Evolutionary conservation across 1,140 invertebrate species (phyloP).

Genomic region (Hycleus phaleratus): DNA sequence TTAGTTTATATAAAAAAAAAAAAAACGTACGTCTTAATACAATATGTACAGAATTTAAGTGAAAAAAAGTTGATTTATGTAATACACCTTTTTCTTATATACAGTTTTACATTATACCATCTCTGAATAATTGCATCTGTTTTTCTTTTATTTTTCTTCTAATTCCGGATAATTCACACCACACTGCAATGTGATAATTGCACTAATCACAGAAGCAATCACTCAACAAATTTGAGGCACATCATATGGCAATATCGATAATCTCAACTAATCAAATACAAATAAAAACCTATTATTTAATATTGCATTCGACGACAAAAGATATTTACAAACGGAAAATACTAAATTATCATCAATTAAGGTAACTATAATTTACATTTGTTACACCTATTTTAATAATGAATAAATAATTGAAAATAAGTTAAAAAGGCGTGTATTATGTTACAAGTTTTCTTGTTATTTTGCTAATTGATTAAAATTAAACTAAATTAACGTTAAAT

Average conservation of each 20-base stretch:
- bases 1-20: constrained; percentile 20
- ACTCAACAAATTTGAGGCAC: too few species aligned
- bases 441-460: constrained; percentile 4
- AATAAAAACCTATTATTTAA: not conserved
- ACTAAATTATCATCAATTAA: constrained; percentile 6
- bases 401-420: constrained; percentile 19
- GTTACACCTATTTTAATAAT: constrained; percentile 6
- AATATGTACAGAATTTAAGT: constrained; percentile 16
- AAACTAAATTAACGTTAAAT: too few species aligned
- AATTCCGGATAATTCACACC: too few species aligned
- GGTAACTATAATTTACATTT: constrained; percentile 21
- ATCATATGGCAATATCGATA: too few species aligned
- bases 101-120: too few species aligned
- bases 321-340: not conserved
- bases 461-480: not conserved
- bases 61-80: too few species aligned
- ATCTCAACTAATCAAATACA: too few species aligned
- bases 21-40: constrained; percentile 15
- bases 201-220: too few species aligned
- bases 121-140: too few species aligned
- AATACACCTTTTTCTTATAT: too few species aligned
- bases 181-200: too few species aligned
- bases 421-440: constrained; percentile 1
- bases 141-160: too few species aligned
- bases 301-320: not conserved